Evolutionary conservation across 2,113 vertebrate genomes (phyloP).

Genomic region (Lophura nycthemera): DNA sequence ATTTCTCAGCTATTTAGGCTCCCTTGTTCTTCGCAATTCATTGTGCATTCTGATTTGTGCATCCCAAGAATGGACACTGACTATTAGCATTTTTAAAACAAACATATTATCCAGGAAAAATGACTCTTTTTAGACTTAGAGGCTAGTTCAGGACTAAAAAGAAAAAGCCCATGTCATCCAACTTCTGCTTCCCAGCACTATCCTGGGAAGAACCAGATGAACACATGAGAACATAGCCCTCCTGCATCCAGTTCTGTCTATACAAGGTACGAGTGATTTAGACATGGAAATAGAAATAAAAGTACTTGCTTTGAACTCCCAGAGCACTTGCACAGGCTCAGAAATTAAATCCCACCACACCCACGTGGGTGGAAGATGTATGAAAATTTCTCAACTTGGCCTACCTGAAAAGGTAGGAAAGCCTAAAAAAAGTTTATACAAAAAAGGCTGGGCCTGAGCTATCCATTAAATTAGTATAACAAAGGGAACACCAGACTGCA

Average conservation of each 20-base stretch:
- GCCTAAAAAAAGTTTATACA: not conserved
- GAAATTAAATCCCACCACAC: constrained; percentile 58
- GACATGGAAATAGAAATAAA: constrained; percentile 15
- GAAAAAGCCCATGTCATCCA: not conserved
- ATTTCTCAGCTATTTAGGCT: not conserved
- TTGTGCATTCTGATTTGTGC: not conserved
- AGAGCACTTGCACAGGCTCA: not conserved
- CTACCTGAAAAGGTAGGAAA: constrained; percentile 50
- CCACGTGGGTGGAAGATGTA: constrained; percentile 41
- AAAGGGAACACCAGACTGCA: not conserved
- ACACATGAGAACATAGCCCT: not conserved
- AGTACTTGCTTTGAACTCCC: constrained; percentile 42
- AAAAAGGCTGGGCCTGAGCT: not conserved
- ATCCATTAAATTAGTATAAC: not conserved
- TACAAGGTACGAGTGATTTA: not conserved
- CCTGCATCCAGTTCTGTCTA: not conserved
- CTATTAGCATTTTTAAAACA: not conserved
- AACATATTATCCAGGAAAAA: not conserved
- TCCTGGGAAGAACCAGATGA: constrained; percentile 9
- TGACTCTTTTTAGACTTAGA: not conserved
- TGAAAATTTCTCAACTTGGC: constrained; percentile 49
- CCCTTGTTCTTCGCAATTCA: not conserved
- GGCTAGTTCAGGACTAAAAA: not conserved
- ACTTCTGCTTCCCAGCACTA: not conserved
- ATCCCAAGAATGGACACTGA: not conserved